Base-by-base conservation (phyloP, 2,888 invertebrate species). In the Hipparchia sbordonii region DNA sequence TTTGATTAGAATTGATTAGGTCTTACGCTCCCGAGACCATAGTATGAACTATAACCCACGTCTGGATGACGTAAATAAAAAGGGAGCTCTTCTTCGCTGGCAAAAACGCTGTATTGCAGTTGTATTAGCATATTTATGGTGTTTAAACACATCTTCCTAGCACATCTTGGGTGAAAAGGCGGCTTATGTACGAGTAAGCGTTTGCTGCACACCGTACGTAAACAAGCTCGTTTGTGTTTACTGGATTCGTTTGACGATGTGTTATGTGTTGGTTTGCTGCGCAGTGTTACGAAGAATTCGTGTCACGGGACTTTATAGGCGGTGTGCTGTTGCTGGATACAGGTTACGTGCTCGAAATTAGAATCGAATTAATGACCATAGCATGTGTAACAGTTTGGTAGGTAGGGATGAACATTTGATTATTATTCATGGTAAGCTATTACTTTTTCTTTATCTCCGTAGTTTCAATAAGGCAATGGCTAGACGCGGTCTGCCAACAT, bases 161-260 rank as follows among this genome's bases (percentile, higher is more conserved):
- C 48, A 48, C 48, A 48, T 48, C 5, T 48, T 48, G 3, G 8
- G 48, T 6, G 8, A 13, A 56, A 56, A 6, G 13, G 13, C 2
- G 8, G 23, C 57, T 57, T 8, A 57, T 56, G 13, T 57, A 8
- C 39, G 39, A 39, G 39, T 39, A 57, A 57, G 7, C 23, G 23
- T 57, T 57, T 57, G 13, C 57, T 57, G 13, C 57, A 57, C 57
- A 57, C 8, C 7, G 23, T 45, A 75, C 76, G 82, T 85, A 82
- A 83, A 84, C 82, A 84, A 82, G 81, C 82, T 85, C 81, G 80
- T 78, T 65, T 69, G 72, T 79, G 78, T 80, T 85, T 85, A 80
- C 81, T 84, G 86, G 84, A 83, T 82, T 77, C 74, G 76, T 80
- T 82, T 46, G 85, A 83, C 79, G 79, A 81, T 79, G 77, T 77